Base-by-base conservation (phyloP, 1,140 invertebrate species). In the Apis dorsata region DNA sequence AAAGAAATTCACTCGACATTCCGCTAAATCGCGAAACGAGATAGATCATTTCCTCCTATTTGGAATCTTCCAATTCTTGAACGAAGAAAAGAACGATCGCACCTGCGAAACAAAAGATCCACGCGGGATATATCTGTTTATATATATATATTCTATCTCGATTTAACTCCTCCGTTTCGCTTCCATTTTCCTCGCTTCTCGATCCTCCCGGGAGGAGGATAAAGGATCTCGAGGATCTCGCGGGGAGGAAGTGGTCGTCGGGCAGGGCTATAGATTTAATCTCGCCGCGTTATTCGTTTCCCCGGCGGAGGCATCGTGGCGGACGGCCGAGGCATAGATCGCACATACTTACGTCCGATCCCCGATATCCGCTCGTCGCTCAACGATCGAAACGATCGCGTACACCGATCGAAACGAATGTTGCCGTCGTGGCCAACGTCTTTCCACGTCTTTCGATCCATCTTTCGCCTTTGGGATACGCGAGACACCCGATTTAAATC, bases 251-350 rank as follows among this genome's bases (percentile, higher is more conserved):
- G 73, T 82, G 19, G n/a, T 70, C 24, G 17, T 1, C n/a, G 11
- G 65, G 73, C 73, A 82, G 73, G 73, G 44, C 53, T 71, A 82
- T 85, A 88, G 83, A 87, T 87, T 87, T 80, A 88, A 88, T 75
- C 74, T 60, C 55, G 62, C 57, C 60, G 44, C 79, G 79, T 88
- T 87, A 85, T 87, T 49, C 83, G 79, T 85, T 76, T 78, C 60
- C 57, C 66, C 24, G 49, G 55, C 59, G 59, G 69, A 55, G 49
- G 60, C 66, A 74, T 77, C 71, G 81, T 82, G 72, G 70, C 66
- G 49, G 73, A 74, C 49, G 59, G 68, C 69, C 81, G 60, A 80
- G 77, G 62, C 70, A 79, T 66, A 55, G 65, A 82, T 82, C 73
- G 80, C 80, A 62, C 80, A 77, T 79, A 60, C 77, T 79, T 60